Evolutionary conservation across 1,140 invertebrate genomes (phyloP).

Genomic region (Gryon sp.): DNA sequence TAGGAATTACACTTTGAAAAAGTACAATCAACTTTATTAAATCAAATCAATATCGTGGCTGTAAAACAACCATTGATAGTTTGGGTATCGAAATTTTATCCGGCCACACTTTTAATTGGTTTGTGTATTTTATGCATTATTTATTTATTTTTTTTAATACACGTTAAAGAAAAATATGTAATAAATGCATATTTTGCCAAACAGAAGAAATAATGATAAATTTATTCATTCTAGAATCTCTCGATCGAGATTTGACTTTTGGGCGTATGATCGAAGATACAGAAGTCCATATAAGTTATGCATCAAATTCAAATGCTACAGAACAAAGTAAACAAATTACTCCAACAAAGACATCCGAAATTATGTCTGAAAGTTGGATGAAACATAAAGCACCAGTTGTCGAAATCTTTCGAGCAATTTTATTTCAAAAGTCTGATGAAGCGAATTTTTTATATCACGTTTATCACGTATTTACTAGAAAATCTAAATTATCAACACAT

Average conservation of each 20-base stretch:
- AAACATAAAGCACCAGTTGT: constrained; percentile 9
- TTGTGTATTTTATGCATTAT: constrained; percentile 35
- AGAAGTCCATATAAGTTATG: constrained; percentile 71
- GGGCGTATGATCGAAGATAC: constrained; percentile 71
- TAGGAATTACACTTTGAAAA: constrained; percentile 73
- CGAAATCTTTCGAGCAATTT: constrained; percentile 50
- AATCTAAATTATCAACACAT: background rate
- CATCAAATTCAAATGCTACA: constrained; percentile 16
- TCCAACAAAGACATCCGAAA: background rate
- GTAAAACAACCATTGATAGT: constrained; percentile 71
- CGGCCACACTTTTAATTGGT: constrained; percentile 70
- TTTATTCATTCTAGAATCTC: constrained; percentile 63
- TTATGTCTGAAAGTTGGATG: no score
- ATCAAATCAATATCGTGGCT: constrained; percentile 72
- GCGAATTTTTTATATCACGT: background rate
- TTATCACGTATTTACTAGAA: constrained; percentile 33
- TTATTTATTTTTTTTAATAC: background rate
- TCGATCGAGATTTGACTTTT: constrained; percentile 66
- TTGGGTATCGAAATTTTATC: constrained; percentile 74
- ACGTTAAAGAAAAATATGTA: no score
- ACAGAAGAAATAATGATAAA: constrained; percentile 1
- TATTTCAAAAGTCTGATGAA: constrained; percentile 6
- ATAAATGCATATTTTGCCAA: background rate
- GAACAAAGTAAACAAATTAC: background rate
- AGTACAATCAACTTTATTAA: constrained; percentile 70